Base-by-base conservation (phyloP, 2,113 vertebrate species). In the Dendrocopos noguchii region DNA sequence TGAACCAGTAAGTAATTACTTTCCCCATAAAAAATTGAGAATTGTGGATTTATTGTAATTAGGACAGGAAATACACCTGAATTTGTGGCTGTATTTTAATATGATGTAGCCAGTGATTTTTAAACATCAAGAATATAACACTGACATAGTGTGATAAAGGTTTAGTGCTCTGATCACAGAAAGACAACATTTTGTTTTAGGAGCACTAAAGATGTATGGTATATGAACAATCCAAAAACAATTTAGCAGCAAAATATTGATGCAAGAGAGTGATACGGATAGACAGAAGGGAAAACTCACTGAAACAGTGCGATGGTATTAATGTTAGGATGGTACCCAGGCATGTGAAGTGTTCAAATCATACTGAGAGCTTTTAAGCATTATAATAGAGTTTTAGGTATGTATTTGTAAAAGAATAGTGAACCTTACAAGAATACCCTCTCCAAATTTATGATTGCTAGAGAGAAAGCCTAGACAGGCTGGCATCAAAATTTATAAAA, bases 1-100 rank as follows among this genome's bases (percentile, higher is more conserved):
- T 99, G 95, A 99, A 99, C 96, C 99, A 99, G 99, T 99, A 98
- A 97, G 99, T 98, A 93, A 25, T 57, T 60, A 15, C 56, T 76
- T 87, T 81, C 55, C 5, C 8, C 20, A 18, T 71, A 33, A 84
- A n/a, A n/a, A 94, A 57, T 29, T 39, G 12, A 55, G 12, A 76
- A 47, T 87, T 6, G 4, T 44, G 5, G 14, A 57, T 56, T 87
- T 84, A 74, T 50, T 47, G 65, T 91, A 89, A 74, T 74, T 46
- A 75, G 16, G 4, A 24, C 25, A 84, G 27, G 63, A 42, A 65
- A 44, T 85, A 22, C 4, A 50, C 12, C n/a, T 46, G 29, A 79
- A 50, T 74, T 25, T 44, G 17, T 50, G 89, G 21, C 42, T 82
- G 21, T 44, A 28, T 72, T 91, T 92, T 79, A 84, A 89, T 24